Percentiles rank a stretch among this genome's conserved stretches.
Conservation (phyloP, 2,888 invertebrate species). For the Marasmarcha lunaedactyla region DNA sequence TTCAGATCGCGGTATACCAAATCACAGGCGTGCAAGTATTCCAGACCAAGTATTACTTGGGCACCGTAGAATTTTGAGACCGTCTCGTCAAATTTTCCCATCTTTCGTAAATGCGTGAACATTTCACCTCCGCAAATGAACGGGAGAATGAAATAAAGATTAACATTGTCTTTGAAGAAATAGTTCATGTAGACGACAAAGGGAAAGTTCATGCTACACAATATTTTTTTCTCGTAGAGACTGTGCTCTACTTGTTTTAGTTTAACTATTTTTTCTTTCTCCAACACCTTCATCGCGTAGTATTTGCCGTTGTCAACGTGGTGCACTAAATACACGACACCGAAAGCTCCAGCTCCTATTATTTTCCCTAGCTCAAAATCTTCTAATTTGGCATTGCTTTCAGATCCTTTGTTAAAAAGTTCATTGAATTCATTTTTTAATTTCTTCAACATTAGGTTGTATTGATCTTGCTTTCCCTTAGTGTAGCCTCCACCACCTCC, state of each 20-base stretch:
- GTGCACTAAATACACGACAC: slow-evolving; percentile 80
- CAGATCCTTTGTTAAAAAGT: slow-evolving; percentile 44
- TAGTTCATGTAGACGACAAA: slow-evolving; percentile 88
- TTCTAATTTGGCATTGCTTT: slow-evolving; percentile 29
- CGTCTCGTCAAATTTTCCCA: slow-evolving; percentile 77
- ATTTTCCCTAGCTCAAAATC: slow-evolving; percentile 82
- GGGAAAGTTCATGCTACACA: slow-evolving; percentile 88
- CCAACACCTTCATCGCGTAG: slow-evolving; percentile 91
- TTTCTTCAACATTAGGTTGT: slow-evolving; percentile 37
- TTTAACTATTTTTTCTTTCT: slow-evolving; percentile 88
- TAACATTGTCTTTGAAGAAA: slow-evolving; percentile 88
- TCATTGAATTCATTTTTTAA: slow-evolving; percentile 43
- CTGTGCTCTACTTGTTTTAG: slow-evolving; percentile 91
- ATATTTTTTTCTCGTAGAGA: slow-evolving; percentile 88
- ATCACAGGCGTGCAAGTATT: slow-evolving; percentile 90
- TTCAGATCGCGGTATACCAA: slow-evolving; percentile 92
- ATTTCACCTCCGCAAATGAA: slow-evolving; percentile 89
- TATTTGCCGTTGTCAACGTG: slow-evolving; percentile 70
- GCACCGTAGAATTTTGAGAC: slow-evolving; percentile 89
- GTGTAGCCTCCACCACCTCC: slow-evolving; percentile 30
- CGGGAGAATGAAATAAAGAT: slow-evolving; percentile 85
- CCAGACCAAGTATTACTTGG: slow-evolving; percentile 89
- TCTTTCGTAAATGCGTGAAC: slow-evolving; percentile 79
- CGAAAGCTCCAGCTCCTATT: slow-evolving; percentile 92
- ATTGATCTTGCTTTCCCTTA: slow-evolving; percentile 40